phyloP scores from a whole-genome alignment of 2,888 invertebrate genomes.

The Machimus atricapillus region DNA sequence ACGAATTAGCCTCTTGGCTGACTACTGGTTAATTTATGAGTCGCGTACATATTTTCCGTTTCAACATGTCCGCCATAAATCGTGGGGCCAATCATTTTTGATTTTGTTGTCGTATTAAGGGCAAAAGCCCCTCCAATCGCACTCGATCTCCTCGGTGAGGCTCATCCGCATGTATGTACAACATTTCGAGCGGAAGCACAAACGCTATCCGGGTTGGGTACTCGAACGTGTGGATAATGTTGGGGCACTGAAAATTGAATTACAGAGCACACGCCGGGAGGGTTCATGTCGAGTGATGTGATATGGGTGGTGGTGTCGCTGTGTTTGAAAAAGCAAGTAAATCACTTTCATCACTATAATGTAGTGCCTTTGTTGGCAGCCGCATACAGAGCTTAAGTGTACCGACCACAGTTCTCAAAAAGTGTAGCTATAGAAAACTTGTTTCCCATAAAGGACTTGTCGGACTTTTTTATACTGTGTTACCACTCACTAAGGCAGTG shows the following conservation, averaged over 20 bases:
- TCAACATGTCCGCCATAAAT: constrained; percentile 42
- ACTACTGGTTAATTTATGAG: constrained; percentile 33
- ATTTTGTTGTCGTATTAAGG: constrained; percentile 25
- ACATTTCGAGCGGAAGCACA: not conserved
- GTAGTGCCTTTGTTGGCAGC: not conserved
- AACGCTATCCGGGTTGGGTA: not conserved
- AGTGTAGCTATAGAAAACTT: not conserved
- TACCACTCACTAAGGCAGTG: constrained; percentile 9
- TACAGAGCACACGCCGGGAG: not conserved
- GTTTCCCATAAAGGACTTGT: constrained; percentile 3
- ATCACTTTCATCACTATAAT: not conserved
- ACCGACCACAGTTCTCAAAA: not conserved
- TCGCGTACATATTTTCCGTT: constrained; percentile 35
- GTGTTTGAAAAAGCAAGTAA: not conserved
- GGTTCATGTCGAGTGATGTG: not conserved
- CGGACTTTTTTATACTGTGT: not conserved
- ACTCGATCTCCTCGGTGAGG: not conserved
- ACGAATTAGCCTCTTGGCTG: constrained; percentile 25
- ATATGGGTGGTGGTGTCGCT: not conserved
- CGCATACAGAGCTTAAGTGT: not conserved
- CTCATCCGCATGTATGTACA: constrained; percentile 6
- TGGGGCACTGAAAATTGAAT: constrained; percentile 38
- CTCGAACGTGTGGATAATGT: constrained; percentile 37
- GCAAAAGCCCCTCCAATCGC: not conserved
- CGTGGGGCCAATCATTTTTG: constrained; percentile 42